Conservation (phyloP, 2,888 invertebrate genomes). For the Drosophila stalkeri region DNA sequence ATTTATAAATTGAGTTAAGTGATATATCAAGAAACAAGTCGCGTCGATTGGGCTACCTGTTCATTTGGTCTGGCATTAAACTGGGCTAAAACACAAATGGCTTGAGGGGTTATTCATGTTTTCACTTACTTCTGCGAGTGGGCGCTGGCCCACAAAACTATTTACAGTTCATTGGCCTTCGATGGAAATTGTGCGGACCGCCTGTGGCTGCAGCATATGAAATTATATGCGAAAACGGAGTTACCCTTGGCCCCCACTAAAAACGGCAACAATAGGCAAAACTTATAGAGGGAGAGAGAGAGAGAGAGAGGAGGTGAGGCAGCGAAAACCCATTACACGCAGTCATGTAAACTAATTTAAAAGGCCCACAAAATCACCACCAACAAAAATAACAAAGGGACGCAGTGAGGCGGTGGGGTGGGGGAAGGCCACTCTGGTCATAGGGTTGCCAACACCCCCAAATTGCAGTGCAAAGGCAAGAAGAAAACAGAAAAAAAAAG, state of each 20-base stretch:
- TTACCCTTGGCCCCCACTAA: constrained; percentile 26
- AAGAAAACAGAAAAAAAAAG: neutral
- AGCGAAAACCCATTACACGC: constrained; percentile 73
- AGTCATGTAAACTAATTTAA: constrained; percentile 80
- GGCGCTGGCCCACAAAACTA: constrained; percentile 62
- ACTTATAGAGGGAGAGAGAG: neutral
- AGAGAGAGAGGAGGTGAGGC: neutral
- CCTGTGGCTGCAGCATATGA: constrained; percentile 74
- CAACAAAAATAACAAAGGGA: constrained; percentile 68
- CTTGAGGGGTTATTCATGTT: constrained; percentile 8
- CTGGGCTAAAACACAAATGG: constrained; percentile 5
- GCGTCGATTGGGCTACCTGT: constrained; percentile 1
- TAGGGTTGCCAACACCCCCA: constrained; percentile 15
- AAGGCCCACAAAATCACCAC: constrained; percentile 80
- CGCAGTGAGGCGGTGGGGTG: constrained; percentile 15
- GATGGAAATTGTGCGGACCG: constrained; percentile 39
- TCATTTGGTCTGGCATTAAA: constrained; percentile 4
- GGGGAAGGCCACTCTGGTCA: constrained; percentile 9
- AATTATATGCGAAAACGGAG: constrained; percentile 53
- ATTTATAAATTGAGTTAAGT: neutral
- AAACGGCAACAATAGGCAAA: constrained; percentile 31
- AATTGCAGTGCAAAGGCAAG: neutral
- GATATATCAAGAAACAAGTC: neutral
- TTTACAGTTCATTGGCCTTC: constrained; percentile 62
- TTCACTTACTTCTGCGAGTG: neutral